Evolutionary conservation across 2,797 vertebrate species (phyloP).

Genomic region (Pseudomugil tenellus): DNA sequence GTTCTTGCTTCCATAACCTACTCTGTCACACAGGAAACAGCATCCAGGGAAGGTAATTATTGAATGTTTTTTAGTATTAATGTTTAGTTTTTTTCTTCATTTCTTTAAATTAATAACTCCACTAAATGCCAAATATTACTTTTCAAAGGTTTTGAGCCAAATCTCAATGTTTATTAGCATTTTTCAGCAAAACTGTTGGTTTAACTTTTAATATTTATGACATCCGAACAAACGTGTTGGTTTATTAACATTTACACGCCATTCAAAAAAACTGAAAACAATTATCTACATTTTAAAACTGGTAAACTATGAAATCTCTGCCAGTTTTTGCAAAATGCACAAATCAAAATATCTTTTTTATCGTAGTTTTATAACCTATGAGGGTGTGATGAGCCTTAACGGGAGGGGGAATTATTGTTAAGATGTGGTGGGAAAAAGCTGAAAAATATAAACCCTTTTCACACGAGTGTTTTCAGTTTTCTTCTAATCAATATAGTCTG

Average conservation of each 20-base stretch:
- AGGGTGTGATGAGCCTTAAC: not conserved
- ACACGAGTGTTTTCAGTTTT: not conserved
- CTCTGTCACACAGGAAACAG: not conserved
- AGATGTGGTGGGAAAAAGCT: not conserved
- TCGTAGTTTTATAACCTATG: not conserved
- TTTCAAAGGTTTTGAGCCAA: no score
- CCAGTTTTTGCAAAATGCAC: not conserved
- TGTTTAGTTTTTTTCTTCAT: no score
- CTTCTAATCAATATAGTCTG: not conserved
- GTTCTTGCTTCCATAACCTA: constrained; percentile 7
- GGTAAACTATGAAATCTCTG: not conserved
- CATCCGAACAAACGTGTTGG: no score
- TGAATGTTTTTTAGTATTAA: not conserved
- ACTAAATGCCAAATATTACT: no score
- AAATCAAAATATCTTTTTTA: not conserved
- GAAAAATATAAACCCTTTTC: not conserved
- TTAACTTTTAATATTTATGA: no score
- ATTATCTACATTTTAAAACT: no score
- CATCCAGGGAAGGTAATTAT: not conserved
- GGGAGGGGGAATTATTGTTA: not conserved
- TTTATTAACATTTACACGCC: no score
- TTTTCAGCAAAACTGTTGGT: no score
- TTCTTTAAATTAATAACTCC: no score
- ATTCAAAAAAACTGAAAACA: no score
- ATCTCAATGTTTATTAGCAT: no score